Conservation (phyloP, 2,888 invertebrate species). For the Lithophane socia region DNA sequence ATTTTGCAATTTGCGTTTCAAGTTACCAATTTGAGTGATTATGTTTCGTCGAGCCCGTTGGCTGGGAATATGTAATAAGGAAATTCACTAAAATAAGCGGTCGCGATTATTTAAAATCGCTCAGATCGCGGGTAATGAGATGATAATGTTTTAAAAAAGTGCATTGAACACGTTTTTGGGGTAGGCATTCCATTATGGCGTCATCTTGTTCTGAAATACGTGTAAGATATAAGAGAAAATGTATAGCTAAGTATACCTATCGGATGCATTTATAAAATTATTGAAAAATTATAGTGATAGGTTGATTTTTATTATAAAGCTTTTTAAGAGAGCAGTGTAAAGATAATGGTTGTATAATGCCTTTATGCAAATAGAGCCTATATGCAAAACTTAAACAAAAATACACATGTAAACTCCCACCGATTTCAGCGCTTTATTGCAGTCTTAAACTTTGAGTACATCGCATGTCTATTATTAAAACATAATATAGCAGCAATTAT, state of each 20-base stretch:
- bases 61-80: conserved; percentile 82
- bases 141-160: conserved; percentile 79
- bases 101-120: conserved; percentile 77
- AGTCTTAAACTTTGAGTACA: conserved; percentile 39
- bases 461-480: conserved; percentile 54
- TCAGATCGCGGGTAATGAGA: conserved; percentile 80
- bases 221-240: conserved; percentile 37
- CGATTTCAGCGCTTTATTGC: conserved; percentile 42
- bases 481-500: conserved; percentile 45
- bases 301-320: conserved; percentile 31
- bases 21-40: conserved; percentile 87
- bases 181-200: conserved; percentile 59
- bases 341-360: conserved; percentile 34
- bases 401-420: conserved; percentile 11
- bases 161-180: conserved; percentile 69
- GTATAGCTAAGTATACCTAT: conserved; percentile 31
- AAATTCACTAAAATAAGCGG: conserved; percentile 79
- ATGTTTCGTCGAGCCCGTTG: conserved; percentile 76
- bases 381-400: conserved; percentile 25
- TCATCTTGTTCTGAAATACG: conserved; percentile 55
- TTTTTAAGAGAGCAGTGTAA: conserved; percentile 31
- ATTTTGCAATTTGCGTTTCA: conserved; percentile 87
- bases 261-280: conserved; percentile 51
- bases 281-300: conserved; percentile 54
- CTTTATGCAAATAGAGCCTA: conserved; percentile 39